Percentiles rank a stretch among this genome's conserved stretches.
Evolutionary conservation across 2,113 vertebrate genomes (phyloP).

Genomic region (Pelvicachromis taeniatus): DNA sequence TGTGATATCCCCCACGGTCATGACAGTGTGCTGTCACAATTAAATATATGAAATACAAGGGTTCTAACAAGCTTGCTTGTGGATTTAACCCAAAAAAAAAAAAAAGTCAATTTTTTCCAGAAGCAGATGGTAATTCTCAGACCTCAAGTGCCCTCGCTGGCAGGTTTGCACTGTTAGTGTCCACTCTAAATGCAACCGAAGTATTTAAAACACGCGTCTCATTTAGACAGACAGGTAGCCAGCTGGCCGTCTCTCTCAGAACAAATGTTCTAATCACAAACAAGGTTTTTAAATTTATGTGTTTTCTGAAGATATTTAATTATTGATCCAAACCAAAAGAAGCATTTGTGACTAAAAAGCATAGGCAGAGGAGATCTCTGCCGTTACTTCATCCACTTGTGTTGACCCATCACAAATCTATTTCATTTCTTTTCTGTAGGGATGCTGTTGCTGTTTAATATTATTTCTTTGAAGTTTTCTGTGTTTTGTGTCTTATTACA

Average conservation of each 20-base stretch:
- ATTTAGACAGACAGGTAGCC: not conserved
- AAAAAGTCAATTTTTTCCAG: not conserved
- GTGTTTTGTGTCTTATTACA: not conserved
- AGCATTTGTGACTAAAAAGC: not conserved
- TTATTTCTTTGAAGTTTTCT: not conserved
- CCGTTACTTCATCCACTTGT: not conserved
- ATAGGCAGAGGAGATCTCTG: not conserved
- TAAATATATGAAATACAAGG: not conserved
- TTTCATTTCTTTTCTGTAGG: not conserved
- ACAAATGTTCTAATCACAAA: not conserved
- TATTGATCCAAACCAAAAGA: not conserved
- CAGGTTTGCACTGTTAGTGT: not conserved
- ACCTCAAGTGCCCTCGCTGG: not conserved
- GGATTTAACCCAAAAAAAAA: accelerated
- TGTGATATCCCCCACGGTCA: not conserved
- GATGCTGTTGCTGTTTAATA: not conserved
- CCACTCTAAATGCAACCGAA: not conserved
- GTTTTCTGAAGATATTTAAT: not conserved
- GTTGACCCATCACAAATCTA: not conserved
- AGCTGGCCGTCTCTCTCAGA: not conserved
- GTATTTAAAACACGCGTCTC: not conserved
- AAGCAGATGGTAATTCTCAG: not conserved
- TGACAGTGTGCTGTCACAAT: not conserved
- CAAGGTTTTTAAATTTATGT: not conserved
- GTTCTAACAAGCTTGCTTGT: not conserved